phyloP scores from a whole-genome alignment of 2,888 invertebrate species.

The Stegophylla sp. region DNA sequence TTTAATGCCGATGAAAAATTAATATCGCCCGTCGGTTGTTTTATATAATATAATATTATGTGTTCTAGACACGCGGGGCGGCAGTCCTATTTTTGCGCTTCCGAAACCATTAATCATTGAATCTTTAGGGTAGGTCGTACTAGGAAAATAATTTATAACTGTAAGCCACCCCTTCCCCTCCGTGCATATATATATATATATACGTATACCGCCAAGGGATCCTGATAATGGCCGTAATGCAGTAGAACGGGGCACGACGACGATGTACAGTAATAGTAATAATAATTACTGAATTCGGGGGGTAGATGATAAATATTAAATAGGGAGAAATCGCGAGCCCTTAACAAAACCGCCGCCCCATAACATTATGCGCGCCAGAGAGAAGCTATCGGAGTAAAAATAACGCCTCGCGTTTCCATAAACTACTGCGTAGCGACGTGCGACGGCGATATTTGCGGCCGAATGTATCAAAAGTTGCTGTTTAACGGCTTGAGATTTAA shows the following conservation, averaged over 20 bases:
- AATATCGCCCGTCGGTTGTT: not conserved
- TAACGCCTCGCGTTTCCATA: not conserved
- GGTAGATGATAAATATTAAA: slow-evolving; percentile 43
- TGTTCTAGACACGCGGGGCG: slow-evolving; percentile 14
- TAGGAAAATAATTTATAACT: slow-evolving; percentile 40
- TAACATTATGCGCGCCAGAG: not conserved
- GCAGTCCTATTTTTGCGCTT: not conserved
- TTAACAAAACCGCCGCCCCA: not conserved
- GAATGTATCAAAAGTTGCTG: slow-evolving; percentile 37
- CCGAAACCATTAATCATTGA: slow-evolving; percentile 32
- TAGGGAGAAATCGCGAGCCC: not conserved
- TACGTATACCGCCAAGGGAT: not conserved
- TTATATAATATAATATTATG: slow-evolving; percentile 28
- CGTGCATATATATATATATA: not conserved
- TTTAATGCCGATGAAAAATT: slow-evolving; percentile 22
- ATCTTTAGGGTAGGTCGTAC: slow-evolving; percentile 3
- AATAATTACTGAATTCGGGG: slow-evolving; percentile 6
- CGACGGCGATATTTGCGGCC: slow-evolving; percentile 3
- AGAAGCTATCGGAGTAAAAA: slow-evolving; percentile 25
- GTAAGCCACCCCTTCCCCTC: not conserved
- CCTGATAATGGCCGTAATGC: not conserved
- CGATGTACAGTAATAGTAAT: slow-evolving; percentile 34
- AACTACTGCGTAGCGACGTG: slow-evolving; percentile 8
- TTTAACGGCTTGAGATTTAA: not conserved
- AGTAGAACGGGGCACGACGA: not conserved